These are phyloP conservation scores for Lonchura striata DNA, from an alignment of 2,113 vertebrate species.

Conservation along the genomic window DNA sequence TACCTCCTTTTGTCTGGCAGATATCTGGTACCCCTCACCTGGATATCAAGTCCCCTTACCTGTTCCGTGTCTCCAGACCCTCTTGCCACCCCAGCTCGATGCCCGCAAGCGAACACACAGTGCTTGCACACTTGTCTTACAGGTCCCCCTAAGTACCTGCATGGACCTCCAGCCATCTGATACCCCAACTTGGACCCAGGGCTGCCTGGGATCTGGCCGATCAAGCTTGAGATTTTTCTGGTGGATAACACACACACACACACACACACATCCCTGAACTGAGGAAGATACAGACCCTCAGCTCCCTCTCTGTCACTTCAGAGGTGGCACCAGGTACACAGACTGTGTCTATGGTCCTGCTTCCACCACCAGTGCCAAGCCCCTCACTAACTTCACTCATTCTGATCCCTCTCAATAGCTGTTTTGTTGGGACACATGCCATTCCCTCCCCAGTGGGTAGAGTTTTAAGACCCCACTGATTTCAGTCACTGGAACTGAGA, in stretches of 20 bases:
- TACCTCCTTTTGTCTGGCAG: not conserved
- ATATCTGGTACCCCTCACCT: no score
- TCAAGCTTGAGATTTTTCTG: not conserved
- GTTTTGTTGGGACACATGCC: not conserved
- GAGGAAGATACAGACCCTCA: not conserved
- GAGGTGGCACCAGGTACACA: not conserved
- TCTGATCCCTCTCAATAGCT: not conserved
- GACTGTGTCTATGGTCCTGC: not conserved
- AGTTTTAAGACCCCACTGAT: not conserved
- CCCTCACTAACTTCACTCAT: not conserved
- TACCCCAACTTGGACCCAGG: no score
- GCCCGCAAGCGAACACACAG: not conserved
- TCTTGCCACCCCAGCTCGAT: not conserved
- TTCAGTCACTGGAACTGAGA: not conserved
- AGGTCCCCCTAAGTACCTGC: not conserved
- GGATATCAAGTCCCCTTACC: not conserved
- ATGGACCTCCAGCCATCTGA: not conserved
- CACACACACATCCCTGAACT: not conserved
- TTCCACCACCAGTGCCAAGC: not conserved
- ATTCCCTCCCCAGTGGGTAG: accelerated
- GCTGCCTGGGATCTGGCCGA: not conserved
- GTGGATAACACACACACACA: no score
- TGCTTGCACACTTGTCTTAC: not conserved
- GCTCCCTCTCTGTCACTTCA: not conserved
- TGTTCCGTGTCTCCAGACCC: not conserved